These are phyloP conservation scores for Deilephila porcellus DNA, from an alignment of 2,888 invertebrate species.

Conservation along the genomic window DNA sequence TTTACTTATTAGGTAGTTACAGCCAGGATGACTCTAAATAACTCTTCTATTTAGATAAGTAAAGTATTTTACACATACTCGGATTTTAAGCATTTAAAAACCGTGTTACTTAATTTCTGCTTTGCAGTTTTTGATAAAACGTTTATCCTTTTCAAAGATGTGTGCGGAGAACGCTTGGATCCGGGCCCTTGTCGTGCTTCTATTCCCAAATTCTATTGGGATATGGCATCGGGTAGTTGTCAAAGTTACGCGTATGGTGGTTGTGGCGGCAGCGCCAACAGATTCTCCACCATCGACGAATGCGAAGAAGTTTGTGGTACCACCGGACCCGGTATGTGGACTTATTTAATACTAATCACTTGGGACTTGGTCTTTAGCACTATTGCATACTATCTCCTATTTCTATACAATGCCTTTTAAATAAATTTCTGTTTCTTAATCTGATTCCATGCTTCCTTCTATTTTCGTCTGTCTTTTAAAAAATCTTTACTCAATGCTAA, in stretches of 20 bases:
- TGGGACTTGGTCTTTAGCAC: neutral
- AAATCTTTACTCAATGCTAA: neutral
- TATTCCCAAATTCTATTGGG: constrained; percentile 89
- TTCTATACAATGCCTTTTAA: neutral
- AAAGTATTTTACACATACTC: too few species aligned
- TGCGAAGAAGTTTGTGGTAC: constrained; percentile 88
- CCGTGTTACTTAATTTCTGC: neutral
- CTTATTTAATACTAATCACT: too few species aligned
- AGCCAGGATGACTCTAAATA: too few species aligned
- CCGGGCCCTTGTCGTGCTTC: constrained; percentile 89
- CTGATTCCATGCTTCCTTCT: neutral
- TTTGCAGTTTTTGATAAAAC: neutral
- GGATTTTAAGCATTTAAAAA: neutral
- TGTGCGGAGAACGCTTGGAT: constrained; percentile 88
- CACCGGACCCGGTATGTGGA: constrained; percentile 61
- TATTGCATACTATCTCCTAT: neutral
- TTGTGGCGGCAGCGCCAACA: constrained; percentile 93
- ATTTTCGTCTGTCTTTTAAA: neutral
- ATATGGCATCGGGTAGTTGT: constrained; percentile 86
- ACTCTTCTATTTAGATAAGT: too few species aligned
- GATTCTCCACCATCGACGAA: constrained; percentile 90
- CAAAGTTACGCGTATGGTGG: constrained; percentile 91
- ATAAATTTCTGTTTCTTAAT: neutral
- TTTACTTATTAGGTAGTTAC: too few species aligned
- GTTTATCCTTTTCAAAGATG: constrained; percentile 85